These are phyloP conservation scores for Schizopygopsis malacanthus DNA, from an alignment of 2,797 vertebrate genomes.

Conservation along the genomic window DNA sequence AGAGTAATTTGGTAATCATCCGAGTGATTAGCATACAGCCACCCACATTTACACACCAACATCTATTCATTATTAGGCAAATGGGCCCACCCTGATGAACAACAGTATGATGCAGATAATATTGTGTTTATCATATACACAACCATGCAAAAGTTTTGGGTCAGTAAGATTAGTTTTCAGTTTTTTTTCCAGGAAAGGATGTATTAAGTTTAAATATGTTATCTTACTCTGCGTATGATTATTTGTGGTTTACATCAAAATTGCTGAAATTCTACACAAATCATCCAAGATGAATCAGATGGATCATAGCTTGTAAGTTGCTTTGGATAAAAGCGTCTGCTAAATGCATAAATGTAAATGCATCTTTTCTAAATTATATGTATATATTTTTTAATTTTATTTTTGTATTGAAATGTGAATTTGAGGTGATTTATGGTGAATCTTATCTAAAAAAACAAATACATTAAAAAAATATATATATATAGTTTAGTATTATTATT, in stretches of 20 bases:
- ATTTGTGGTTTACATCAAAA: no score
- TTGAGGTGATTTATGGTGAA: no score
- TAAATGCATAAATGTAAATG: no score
- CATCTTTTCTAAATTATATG: no score
- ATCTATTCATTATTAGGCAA: neutral
- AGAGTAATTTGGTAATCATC: neutral
- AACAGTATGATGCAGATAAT: neutral
- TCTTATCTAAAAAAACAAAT: no score
- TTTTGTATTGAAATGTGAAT: no score
- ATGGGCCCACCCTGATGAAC: neutral
- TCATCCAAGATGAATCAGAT: no score
- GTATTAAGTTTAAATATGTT: neutral
- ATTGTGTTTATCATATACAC: neutral
- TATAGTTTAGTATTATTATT: neutral
- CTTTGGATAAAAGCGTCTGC: no score
- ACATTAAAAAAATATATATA: no score
- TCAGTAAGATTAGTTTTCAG: neutral
- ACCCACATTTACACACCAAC: neutral
- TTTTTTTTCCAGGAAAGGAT: neutral
- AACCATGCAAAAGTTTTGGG: neutral
- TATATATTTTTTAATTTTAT: no score
- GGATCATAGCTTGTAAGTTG: no score
- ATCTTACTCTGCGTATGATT: neutral
- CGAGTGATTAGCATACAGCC: neutral
- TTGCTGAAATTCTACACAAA: no score